Conservation (phyloP, 2,888 invertebrate species). For the Nasonovia ribisnigri region DNA sequence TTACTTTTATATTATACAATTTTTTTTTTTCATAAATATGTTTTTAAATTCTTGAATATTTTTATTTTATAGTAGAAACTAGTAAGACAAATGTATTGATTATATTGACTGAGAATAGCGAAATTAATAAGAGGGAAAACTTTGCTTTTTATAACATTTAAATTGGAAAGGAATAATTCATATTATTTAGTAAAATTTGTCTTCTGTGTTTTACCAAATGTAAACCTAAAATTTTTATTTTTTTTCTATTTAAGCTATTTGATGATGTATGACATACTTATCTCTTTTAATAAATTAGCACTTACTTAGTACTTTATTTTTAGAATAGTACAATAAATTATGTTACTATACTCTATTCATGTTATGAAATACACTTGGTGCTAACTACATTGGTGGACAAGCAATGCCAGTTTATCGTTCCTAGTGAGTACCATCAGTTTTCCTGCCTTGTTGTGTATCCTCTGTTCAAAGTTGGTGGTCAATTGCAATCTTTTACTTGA, state of each 20-base stretch:
- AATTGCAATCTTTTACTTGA: too few species aligned
- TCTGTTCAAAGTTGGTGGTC: too few species aligned
- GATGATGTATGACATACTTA: slow-evolving; percentile 17
- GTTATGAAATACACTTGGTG: background rate
- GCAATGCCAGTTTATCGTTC: too few species aligned
- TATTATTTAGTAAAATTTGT: background rate
- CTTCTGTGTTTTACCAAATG: background rate
- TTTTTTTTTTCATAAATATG: slow-evolving; percentile 16
- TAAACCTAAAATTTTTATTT: background rate
- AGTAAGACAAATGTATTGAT: background rate
- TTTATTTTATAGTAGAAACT: background rate
- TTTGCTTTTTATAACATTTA: background rate
- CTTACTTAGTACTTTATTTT: background rate
- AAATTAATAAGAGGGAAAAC: background rate
- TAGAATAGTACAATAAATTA: background rate
- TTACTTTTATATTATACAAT: background rate
- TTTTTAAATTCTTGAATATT: slow-evolving; percentile 31
- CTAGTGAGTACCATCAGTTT: too few species aligned
- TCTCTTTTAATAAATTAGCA: slow-evolving; percentile 14
- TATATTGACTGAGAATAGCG: background rate
- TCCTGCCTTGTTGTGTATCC: too few species aligned
- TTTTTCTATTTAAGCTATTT: background rate
- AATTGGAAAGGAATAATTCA: background rate
- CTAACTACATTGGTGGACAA: background rate
- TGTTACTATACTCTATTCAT: background rate